Percentiles rank a stretch among this genome's conserved stretches.
These are phyloP conservation scores for Cosmorhoe ocellata DNA, from an alignment of 2,888 invertebrate genomes.

Conservation along the genomic window DNA sequence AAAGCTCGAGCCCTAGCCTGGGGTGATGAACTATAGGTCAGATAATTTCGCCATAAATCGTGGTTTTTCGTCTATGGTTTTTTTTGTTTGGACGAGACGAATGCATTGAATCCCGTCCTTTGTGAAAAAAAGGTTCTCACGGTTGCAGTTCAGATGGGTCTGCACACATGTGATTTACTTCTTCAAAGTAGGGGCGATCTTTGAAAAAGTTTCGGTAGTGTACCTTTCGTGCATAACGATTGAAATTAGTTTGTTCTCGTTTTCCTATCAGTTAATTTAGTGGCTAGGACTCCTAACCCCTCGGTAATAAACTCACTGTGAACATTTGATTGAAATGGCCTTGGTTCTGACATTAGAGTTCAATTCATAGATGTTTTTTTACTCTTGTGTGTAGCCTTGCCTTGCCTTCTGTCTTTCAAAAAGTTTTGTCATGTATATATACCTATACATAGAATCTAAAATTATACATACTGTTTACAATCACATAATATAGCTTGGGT, in stretches of 20 bases:
- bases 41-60: constrained; percentile 55
- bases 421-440: neutral
- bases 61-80: constrained; percentile 41
- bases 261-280: neutral
- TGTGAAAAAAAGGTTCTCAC: constrained; percentile 68
- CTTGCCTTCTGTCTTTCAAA: constrained; percentile 26
- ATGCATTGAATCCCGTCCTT: constrained; percentile 55
- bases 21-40: constrained; percentile 55
- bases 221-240: constrained; percentile 12
- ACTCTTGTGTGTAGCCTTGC: constrained; percentile 47
- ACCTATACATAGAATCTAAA: too few relatives aligned
- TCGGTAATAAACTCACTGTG: constrained; percentile 5
- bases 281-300: constrained; percentile 5
- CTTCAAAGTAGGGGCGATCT: constrained; percentile 36
- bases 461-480: too few relatives aligned
- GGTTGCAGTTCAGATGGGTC: constrained; percentile 51
- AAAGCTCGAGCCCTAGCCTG: constrained; percentile 23
- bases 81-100: constrained; percentile 55
- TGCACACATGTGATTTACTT: constrained; percentile 56
- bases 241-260: constrained; percentile 5
- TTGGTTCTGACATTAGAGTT: constrained; percentile 68
- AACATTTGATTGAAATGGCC: constrained; percentile 62
- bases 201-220: constrained; percentile 25
- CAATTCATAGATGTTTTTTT: constrained; percentile 27
- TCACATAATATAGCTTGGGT: too few relatives aligned